Percentiles rank a stretch among this genome's conserved stretches.
These are phyloP conservation scores for Coluber constrictor DNA, from an alignment of 2,797 vertebrate species.

Conservation along the genomic window DNA sequence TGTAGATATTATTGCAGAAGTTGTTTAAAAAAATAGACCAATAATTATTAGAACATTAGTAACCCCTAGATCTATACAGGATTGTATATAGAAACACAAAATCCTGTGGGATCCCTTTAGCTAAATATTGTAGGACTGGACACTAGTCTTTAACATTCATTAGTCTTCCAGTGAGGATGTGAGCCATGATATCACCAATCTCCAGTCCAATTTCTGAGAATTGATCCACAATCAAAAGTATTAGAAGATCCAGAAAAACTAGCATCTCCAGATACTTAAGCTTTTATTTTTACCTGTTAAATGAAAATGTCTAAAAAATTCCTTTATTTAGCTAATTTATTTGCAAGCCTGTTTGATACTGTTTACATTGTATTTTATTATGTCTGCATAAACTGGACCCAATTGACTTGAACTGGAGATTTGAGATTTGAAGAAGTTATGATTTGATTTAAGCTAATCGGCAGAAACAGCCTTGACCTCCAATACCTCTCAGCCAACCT, in stretches of 20 bases:
- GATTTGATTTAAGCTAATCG: background rate
- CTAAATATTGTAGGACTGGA: background rate
- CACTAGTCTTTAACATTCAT: background rate
- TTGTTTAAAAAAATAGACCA: background rate
- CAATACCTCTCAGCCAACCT: background rate
- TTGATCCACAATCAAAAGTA: background rate
- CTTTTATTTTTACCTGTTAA: background rate
- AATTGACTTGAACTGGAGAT: background rate
- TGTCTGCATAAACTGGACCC: background rate
- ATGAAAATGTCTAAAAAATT: background rate
- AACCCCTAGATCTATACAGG: background rate
- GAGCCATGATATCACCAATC: background rate
- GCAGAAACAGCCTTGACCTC: background rate
- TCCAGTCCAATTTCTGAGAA: background rate
- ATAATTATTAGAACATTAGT: background rate
- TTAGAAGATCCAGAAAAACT: background rate
- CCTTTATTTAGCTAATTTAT: background rate
- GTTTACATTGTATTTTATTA: background rate
- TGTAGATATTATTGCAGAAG: background rate
- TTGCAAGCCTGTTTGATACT: background rate
- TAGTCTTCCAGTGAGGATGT: background rate
- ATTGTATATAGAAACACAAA: background rate
- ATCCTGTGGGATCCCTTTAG: background rate
- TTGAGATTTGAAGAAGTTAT: background rate
- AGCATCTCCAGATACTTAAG: background rate